Conservation (phyloP, 2,113 vertebrate genomes). For the Illadopsis cleaveri region DNA sequence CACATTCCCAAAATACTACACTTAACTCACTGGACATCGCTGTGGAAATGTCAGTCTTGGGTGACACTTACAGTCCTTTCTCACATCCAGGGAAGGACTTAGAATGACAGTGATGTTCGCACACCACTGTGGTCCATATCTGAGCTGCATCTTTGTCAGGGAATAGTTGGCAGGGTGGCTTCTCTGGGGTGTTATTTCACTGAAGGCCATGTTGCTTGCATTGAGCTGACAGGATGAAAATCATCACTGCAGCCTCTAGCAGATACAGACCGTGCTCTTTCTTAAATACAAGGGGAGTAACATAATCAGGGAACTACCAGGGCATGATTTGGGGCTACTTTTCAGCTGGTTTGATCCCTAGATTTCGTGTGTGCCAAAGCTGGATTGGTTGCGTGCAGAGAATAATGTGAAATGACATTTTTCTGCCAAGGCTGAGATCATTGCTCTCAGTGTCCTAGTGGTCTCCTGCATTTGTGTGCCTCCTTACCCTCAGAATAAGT, state of each 20-base stretch:
- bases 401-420: not conserved
- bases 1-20: not conserved
- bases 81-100: not conserved
- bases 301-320: not conserved
- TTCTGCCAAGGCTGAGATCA: not conserved
- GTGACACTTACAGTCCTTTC: not conserved
- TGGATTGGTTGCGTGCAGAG: not conserved
- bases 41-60: not conserved
- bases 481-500: not conserved
- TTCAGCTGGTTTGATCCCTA: not conserved
- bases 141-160: not conserved
- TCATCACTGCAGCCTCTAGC: not conserved
- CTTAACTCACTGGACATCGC: not conserved
- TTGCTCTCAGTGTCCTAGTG: fast-evolving
- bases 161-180: not conserved
- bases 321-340: not conserved
- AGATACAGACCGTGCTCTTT: fast-evolving
- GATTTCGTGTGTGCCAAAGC: not conserved
- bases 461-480: not conserved
- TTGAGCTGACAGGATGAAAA: not conserved
- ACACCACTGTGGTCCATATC: not conserved
- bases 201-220: not conserved
- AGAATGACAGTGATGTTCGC: not conserved
- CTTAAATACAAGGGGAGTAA: not conserved
- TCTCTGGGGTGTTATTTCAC: not conserved